Base-by-base conservation (phyloP, 2,797 vertebrate species). In the Orestias chungarensis region DNA sequence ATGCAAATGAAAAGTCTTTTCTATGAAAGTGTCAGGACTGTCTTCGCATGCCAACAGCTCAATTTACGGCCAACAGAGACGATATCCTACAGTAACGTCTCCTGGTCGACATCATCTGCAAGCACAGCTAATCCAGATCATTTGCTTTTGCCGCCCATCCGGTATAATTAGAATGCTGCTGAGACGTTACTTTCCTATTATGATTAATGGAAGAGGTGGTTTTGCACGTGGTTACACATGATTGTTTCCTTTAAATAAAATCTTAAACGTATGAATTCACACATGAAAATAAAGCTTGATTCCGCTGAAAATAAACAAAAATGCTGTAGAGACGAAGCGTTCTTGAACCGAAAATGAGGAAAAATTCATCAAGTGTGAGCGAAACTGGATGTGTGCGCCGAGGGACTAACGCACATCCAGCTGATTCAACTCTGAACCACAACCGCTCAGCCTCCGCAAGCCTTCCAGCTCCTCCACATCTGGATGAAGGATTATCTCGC, bases 401-500 rank as follows among this genome's bases (percentile, higher is more conserved):
- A 27, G n/a, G 57, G 33, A 38, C 33, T 12, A 40, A 40, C 15
- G 12, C 59, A 15, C 8, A 23, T 25, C 59, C 59, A 61, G 57
- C 12, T 4, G 57, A 61, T 35, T 6, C 57, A n/a, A 33, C 57
- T 61, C 57, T 40, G 59, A 40, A 25, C 59, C 35, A 12, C 35
- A 6, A 25, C 6, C 35, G n/a, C 59, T n/a, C 59, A 14, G 35
- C 35, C 59, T 62, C 49, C 49, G 12, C n/a, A 25, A 52, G 49
- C n/a, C 2, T 52, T 11, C 49, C n/a, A 23, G 49, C 49, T 52
- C n/a, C 49, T 52, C 59, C 35, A 40, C 59, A 62, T 62, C 59
- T 62, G 35, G 59, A 40, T 40, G 59, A 11, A 62, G 35, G 59
- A 62, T 62, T 40, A 49, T 17, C 54, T 71, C 69, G 68, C 59